Base-by-base conservation (phyloP, 1,140 invertebrate genomes). In the Lasaia peninsularis region DNA sequence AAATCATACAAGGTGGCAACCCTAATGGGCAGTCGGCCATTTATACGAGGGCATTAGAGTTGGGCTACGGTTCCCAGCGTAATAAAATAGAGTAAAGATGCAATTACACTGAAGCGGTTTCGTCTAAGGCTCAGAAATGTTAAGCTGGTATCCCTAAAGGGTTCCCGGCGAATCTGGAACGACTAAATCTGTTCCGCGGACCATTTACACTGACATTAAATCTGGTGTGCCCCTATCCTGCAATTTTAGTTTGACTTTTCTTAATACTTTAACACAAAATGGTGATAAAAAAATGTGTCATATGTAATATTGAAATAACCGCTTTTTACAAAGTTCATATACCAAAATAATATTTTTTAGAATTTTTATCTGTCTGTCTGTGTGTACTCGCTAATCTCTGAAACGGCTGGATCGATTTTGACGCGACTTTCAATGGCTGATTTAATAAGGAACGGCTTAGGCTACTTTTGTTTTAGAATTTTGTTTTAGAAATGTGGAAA, bases 11-110 rank as follows among this genome's bases (percentile, higher is more conserved):
- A 40, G 35, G 14, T 16, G 14, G 24, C 35, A 40, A 0, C 35
- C 35, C 35, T 40, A 40, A 40, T 8, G 12, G 14, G 37, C 37
- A 40, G 37, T 60, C 57, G 21, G 31, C 65, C 71, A 72, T 79
- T 79, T 80, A 73, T 83, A 75, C 69, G 80, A 70, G 71, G 68
- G 78, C 71, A 83, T 80, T 80, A 84, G 68, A 71, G 52, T 70
- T 61, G 67, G 54, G 35, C 59, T 40, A 58, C 37, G 60, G 54
- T 56, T 53, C 55, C 33, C 14, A 53, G 56, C 44, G 68, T 74
- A 75, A 79, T 78, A 78, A 77, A 72, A 77, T 69, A 65, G 60
- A 63, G 62, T 66, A 69, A 77, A 69, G 65, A 66, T 58, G 66
- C 72, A 66, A 71, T 64, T 66, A 64, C 66, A 65, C 49, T 56